Conservation (phyloP, 2,113 vertebrate genomes). For the Sylvilagus bachmani region DNA sequence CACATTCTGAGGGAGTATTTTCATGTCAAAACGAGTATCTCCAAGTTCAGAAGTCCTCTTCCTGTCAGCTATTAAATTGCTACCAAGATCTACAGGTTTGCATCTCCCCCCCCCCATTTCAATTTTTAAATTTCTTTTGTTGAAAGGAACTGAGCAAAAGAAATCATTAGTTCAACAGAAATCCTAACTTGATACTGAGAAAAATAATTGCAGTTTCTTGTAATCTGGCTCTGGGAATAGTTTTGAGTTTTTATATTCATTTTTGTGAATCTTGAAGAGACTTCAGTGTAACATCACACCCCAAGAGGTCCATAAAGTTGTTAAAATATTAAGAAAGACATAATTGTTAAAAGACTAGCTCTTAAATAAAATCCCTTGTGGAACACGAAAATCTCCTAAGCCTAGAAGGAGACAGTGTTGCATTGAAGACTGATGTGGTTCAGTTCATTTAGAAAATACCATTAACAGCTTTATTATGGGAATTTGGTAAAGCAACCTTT, state of each 20-base stretch:
- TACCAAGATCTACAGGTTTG: not conserved
- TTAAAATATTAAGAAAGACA: constrained; percentile 86
- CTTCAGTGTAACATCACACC: constrained; percentile 59
- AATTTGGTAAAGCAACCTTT: constrained; percentile 85
- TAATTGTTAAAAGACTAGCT: constrained; percentile 82
- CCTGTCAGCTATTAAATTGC: constrained; percentile 61
- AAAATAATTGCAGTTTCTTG: not conserved
- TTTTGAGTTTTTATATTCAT: constrained; percentile 56
- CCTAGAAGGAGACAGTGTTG: constrained; percentile 79
- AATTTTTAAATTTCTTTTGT: not conserved
- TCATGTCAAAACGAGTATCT: constrained; percentile 58
- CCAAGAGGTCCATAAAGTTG: constrained; percentile 80
- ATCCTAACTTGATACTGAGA: not conserved
- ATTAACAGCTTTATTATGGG: constrained; percentile 83
- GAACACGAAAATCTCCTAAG: constrained; percentile 72
- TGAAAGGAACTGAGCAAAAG: constrained; percentile 51
- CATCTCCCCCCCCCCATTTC: not conserved
- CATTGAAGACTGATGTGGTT: constrained; percentile 78
- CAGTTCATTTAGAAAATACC: constrained; percentile 84
- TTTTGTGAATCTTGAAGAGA: constrained; percentile 65
- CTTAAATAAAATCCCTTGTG: constrained; percentile 82
- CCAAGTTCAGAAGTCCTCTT: constrained; percentile 38
- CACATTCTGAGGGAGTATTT: constrained; percentile 40
- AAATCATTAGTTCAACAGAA: constrained; percentile 40
- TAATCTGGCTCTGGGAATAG: constrained; percentile 47